These are phyloP conservation scores for Idaea biselata DNA, from an alignment of 2,888 invertebrate species.

Conservation along the genomic window DNA sequence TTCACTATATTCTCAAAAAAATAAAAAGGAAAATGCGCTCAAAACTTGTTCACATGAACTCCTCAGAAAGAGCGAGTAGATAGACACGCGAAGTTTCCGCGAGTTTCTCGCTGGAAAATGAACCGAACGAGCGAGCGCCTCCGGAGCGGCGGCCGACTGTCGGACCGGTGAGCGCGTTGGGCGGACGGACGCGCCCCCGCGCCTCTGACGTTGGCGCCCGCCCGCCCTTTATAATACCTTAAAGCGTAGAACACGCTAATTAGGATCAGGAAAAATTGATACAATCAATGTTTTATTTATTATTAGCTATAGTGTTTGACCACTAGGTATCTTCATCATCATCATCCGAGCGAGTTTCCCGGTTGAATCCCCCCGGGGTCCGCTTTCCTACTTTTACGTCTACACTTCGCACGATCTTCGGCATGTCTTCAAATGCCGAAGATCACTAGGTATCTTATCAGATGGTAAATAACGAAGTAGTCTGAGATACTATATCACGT, in stretches of 20 bases:
- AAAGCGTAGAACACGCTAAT: conserved; percentile 53
- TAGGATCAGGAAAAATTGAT: conserved; percentile 32
- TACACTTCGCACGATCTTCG: no score
- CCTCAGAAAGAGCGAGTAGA: conserved; percentile 26
- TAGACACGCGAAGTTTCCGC: conserved; percentile 20
- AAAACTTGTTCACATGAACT: conserved; percentile 12
- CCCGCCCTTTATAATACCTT: conserved; percentile 55
- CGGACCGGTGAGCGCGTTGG: conserved; percentile 43
- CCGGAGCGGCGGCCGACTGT: conserved; percentile 31
- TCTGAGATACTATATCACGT: no score
- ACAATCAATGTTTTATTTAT: no score
- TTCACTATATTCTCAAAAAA: conserved; percentile 24
- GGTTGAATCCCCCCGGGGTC: no score
- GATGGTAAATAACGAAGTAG: no score
- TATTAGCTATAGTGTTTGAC: no score
- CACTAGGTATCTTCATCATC: no score
- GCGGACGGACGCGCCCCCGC: conserved; percentile 63
- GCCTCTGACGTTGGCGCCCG: conserved; percentile 36
- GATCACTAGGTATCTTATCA: no score
- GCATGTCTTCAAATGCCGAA: no score
- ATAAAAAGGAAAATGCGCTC: conserved; percentile 20
- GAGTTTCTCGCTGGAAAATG: conserved; percentile 10
- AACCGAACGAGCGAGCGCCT: conserved; percentile 37
- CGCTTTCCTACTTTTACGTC: no score
- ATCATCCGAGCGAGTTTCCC: no score